Conservation (phyloP, 2,888 invertebrate genomes). For the Drosophila limbata region DNA sequence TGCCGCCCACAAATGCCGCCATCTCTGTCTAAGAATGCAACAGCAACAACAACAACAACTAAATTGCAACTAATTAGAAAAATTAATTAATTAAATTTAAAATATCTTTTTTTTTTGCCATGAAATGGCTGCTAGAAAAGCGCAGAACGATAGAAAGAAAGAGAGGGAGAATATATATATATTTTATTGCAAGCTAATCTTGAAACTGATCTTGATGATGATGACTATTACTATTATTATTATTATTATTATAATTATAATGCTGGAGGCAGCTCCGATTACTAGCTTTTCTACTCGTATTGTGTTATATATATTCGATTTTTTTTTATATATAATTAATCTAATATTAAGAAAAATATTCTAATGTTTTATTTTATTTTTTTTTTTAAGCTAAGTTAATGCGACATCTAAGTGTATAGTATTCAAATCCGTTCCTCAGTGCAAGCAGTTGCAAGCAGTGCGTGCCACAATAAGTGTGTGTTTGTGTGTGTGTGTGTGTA, state of each 20-base stretch:
- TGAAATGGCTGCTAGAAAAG: conserved; percentile 33
- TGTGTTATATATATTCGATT: conserved; percentile 72
- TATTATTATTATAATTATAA: conserved; percentile 16
- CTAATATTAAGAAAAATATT: not conserved
- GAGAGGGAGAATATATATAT: not conserved
- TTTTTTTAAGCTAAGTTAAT: conserved; percentile 41
- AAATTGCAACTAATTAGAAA: not conserved
- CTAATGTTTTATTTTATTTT: not conserved
- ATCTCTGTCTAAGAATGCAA: conserved; percentile 80
- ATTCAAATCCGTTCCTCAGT: conserved; percentile 78
- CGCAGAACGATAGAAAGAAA: not conserved
- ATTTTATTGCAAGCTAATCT: not conserved
- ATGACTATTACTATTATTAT: not conserved
- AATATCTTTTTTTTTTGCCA: conserved; percentile 12
- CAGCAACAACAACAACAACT: too few relatives aligned
- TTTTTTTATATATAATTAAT: conserved; percentile 18
- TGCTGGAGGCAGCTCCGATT: conserved; percentile 37
- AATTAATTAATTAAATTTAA: conserved; percentile 20
- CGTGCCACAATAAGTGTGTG: not conserved
- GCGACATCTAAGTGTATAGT: conserved; percentile 74
- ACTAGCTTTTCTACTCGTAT: conserved; percentile 78
- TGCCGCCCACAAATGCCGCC: conserved; percentile 82
- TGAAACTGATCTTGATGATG: conserved; percentile 7
- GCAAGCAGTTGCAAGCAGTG: conserved; percentile 51
- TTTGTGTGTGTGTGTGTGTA: conserved; percentile 5